Conservation (phyloP, 2,113 vertebrate species). For the Platysternon megacephalum region DNA sequence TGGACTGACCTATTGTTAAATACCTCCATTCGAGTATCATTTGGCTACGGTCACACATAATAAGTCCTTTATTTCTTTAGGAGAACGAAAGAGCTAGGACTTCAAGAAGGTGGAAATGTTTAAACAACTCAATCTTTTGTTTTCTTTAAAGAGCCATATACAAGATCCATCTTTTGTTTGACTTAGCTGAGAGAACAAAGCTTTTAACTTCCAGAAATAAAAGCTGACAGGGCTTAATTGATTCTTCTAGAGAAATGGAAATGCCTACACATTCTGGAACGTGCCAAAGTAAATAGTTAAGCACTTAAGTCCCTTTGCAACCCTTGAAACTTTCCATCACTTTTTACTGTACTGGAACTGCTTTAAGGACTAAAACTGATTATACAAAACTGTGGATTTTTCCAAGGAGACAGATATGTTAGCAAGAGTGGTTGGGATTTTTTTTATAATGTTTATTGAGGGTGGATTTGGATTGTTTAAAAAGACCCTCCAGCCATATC, state of each 20-base stretch:
- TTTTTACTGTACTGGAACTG: slow-evolving; percentile 64
- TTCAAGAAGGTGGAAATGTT: neutral
- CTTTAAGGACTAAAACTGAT: slow-evolving; percentile 52
- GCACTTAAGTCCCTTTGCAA: slow-evolving; percentile 37
- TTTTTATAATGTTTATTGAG: slow-evolving; percentile 6
- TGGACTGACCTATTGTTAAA: slow-evolving; percentile 23
- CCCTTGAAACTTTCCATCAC: slow-evolving; percentile 64
- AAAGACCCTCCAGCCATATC: slow-evolving; percentile 25
- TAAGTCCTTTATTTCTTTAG: neutral
- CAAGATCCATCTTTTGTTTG: slow-evolving; percentile 9
- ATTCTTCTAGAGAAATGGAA: slow-evolving; percentile 69
- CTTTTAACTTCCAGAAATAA: slow-evolving; percentile 68
- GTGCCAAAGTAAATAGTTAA: slow-evolving; percentile 63
- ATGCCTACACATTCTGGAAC: slow-evolving; percentile 36
- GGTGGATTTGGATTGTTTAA: neutral
- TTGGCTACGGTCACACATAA: neutral
- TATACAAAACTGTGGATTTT: slow-evolving; percentile 54
- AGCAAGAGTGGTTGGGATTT: neutral
- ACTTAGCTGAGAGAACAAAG: slow-evolving; percentile 42
- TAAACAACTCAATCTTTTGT: neutral
- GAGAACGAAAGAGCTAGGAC: slow-evolving; percentile 34
- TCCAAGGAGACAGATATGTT: slow-evolving; percentile 41
- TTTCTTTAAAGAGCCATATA: neutral
- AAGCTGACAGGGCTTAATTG: slow-evolving; percentile 64
- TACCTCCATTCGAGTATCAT: neutral